These are phyloP conservation scores for Neolamprologus kungweensis DNA, from an alignment of 2,113 vertebrate species.

Conservation along the genomic window DNA sequence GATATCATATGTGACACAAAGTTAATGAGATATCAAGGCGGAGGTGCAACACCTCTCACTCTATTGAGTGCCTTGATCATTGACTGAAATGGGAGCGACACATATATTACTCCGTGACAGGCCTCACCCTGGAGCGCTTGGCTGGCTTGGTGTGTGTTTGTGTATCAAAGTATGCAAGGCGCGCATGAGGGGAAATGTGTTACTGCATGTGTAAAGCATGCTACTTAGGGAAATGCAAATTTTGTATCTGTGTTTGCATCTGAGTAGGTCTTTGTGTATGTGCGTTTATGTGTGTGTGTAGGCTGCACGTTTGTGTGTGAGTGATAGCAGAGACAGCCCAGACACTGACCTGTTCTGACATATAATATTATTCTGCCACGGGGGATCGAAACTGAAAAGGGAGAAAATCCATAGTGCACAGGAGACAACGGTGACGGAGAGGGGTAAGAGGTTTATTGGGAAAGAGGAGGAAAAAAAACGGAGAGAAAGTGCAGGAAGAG, in stretches of 20 bases:
- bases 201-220: not conserved
- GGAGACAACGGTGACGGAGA: slow-evolving; percentile 28
- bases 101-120: slow-evolving; percentile 4
- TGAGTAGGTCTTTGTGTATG: not conserved
- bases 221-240: not conserved
- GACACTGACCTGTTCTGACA: slow-evolving; percentile 58
- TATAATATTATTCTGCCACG: slow-evolving; percentile 51
- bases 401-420: slow-evolving; percentile 57
- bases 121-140: not conserved
- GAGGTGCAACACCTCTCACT: slow-evolving; percentile 5
- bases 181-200: not conserved
- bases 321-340: slow-evolving; percentile 18
- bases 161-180: not conserved
- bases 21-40: slow-evolving; percentile 42
- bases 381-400: slow-evolving; percentile 45
- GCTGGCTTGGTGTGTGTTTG: not conserved
- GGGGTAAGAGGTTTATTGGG: slow-evolving; percentile 52
- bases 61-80: slow-evolving; percentile 40
- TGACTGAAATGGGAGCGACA: slow-evolving; percentile 13
- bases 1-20: slow-evolving; percentile 34
- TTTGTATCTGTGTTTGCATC: not conserved
- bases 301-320: not conserved
- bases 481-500: not conserved
- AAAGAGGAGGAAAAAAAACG: not conserved
- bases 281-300: not conserved